These are phyloP conservation scores for Plemyria rubiginata DNA, from an alignment of 2,888 invertebrate species.

Conservation along the genomic window DNA sequence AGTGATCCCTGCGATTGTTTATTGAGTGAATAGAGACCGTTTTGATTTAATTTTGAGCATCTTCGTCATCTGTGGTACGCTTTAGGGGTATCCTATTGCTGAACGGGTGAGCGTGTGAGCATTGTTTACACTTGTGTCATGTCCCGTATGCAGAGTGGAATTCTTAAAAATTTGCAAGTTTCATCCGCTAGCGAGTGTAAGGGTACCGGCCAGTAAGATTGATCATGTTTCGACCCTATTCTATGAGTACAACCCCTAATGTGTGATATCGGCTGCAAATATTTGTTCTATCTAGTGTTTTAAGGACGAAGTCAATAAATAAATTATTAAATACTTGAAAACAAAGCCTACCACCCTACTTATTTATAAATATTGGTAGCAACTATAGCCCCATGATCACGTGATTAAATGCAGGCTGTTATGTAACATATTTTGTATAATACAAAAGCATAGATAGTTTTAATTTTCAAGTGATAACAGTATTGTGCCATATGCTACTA, in stretches of 20 bases:
- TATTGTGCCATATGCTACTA: background rate
- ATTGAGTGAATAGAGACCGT: too few relatives aligned
- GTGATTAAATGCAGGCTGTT: constrained; percentile 18
- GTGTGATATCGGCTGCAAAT: constrained; percentile 18
- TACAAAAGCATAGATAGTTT: constrained; percentile 6
- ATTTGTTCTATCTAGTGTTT: constrained; percentile 21
- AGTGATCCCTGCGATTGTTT: too few relatives aligned
- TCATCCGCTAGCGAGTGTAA: too few relatives aligned
- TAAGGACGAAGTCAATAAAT: constrained; percentile 6
- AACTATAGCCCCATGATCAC: constrained; percentile 12
- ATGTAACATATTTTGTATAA: constrained; percentile 5
- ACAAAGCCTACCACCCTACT: constrained; percentile 13
- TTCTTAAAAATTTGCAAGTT: too few relatives aligned
- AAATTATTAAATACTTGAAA: constrained; percentile 20
- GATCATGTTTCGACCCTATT: constrained; percentile 10
- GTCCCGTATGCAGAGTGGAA: too few relatives aligned
- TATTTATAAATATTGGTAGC: constrained; percentile 14
- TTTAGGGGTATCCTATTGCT: too few relatives aligned
- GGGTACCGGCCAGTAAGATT: constrained; percentile 5
- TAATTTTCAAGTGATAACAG: background rate
- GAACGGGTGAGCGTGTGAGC: too few relatives aligned
- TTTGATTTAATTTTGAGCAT: too few relatives aligned
- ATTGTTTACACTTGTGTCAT: too few relatives aligned
- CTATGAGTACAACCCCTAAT: constrained; percentile 20
- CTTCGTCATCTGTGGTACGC: too few relatives aligned